phyloP scores from a whole-genome alignment of 2,113 vertebrate species.

The Balaenoptera acutorostrata region DNA sequence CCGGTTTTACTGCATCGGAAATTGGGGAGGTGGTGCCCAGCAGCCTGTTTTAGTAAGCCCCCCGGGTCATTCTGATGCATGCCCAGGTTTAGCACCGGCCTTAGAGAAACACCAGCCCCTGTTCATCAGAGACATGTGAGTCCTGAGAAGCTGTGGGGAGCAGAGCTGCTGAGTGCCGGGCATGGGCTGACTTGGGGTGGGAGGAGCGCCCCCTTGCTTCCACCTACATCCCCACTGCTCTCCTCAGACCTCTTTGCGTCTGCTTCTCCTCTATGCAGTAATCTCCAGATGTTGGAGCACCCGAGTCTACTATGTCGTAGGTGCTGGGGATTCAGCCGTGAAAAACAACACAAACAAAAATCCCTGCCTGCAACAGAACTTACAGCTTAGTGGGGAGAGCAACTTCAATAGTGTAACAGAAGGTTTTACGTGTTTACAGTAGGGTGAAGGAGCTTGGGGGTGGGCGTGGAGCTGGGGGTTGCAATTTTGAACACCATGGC shows the following conservation, averaged over 20 bases:
- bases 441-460: neutral
- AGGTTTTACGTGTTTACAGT: neutral
- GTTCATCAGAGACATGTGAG: fast-evolving
- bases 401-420: neutral
- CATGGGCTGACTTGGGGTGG: fast-evolving
- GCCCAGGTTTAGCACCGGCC: fast-evolving
- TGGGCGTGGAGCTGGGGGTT: too few species aligned
- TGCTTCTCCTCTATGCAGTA: neutral
- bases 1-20: neutral
- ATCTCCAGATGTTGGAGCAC: neutral
- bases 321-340: neutral
- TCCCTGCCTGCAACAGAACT: neutral
- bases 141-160: too few species aligned
- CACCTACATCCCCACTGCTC: fast-evolving
- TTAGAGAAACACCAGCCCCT: neutral
- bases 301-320: neutral
- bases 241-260: neutral
- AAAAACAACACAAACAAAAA: neutral
- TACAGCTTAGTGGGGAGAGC: neutral
- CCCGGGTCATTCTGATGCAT: neutral
- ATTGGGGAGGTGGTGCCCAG: neutral
- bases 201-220: neutral
- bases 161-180: neutral
- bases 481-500: fast-evolving
- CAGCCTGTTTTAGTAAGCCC: neutral